A percentile compares a stretch with the other conserved stretches of the same genome.
These are phyloP conservation scores for Chelonus insularis DNA, from an alignment of 1,140 invertebrate species.

Conservation along the genomic window DNA sequence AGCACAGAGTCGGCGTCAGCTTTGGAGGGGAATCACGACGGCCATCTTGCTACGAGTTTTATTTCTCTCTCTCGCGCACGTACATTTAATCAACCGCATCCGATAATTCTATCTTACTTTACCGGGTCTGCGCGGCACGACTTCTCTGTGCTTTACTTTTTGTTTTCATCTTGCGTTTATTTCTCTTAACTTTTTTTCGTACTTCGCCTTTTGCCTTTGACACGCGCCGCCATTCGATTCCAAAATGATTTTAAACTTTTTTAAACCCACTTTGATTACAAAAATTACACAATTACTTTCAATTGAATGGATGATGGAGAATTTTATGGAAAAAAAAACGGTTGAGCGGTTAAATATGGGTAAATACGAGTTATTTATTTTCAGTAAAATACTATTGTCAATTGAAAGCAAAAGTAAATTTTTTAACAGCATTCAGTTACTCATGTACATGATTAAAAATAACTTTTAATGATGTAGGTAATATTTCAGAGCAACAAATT, in stretches of 20 bases:
- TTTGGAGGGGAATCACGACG: conserved; percentile 29
- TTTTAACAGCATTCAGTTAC: no score
- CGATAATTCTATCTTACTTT: conserved; percentile 1
- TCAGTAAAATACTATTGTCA: no score
- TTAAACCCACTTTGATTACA: not conserved
- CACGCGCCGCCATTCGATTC: conserved; percentile 48
- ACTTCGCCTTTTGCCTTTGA: conserved; percentile 44
- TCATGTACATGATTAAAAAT: no score
- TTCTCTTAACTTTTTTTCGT: conserved; percentile 19
- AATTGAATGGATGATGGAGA: no score
- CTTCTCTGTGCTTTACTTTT: conserved; percentile 36
- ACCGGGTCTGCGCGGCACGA: conserved; percentile 32
- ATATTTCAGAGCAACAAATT: no score
- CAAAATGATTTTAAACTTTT: conserved; percentile 12
- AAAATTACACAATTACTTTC: not conserved
- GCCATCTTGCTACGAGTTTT: conserved; percentile 51
- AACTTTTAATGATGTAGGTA: no score
- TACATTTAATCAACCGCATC: not conserved
- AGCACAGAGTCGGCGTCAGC: conserved; percentile 10
- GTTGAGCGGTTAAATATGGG: no score
- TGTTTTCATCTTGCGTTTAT: conserved; percentile 23
- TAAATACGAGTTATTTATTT: no score
- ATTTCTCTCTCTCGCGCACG: conserved; percentile 36
- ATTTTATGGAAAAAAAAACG: no score
- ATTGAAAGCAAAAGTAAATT: no score